These are phyloP conservation scores for Arion vulgaris DNA, from an alignment of 1,140 invertebrate species.

Conservation along the genomic window DNA sequence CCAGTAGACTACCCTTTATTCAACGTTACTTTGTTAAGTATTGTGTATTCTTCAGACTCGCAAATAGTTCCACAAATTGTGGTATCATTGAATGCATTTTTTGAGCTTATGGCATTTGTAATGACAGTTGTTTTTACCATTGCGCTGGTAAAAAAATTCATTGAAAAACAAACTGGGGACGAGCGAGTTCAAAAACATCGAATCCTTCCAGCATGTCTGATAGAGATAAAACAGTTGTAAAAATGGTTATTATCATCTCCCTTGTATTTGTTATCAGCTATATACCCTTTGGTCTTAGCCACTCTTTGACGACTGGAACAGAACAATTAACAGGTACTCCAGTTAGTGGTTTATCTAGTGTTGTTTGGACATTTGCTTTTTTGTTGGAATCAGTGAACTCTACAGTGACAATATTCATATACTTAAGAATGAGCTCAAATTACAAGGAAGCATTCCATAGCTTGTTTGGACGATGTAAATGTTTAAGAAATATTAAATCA, in stretches of 20 bases:
- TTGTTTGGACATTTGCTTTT: background rate
- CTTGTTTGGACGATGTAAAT: background rate
- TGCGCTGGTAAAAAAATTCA: background rate
- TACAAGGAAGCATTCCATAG: background rate
- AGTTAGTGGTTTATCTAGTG: background rate
- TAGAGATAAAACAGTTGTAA: background rate
- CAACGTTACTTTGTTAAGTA: background rate
- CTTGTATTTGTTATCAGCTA: background rate
- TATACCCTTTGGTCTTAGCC: background rate
- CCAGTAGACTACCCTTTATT: background rate
- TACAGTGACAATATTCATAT: background rate
- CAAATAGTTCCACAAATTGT: background rate
- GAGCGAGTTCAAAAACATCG: background rate
- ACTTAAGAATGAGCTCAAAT: background rate
- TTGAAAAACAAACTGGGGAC: background rate
- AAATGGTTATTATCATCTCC: background rate
- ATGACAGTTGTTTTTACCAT: background rate
- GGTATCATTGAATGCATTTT: background rate
- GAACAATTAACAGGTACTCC: background rate
- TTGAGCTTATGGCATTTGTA: background rate
- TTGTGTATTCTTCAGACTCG: background rate
- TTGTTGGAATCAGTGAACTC: background rate
- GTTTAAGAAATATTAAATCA: too few species aligned
- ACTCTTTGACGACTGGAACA: background rate
- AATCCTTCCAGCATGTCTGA: background rate